Conservation (phyloP, 2,888 invertebrate species). For the Molanna angustata region DNA sequence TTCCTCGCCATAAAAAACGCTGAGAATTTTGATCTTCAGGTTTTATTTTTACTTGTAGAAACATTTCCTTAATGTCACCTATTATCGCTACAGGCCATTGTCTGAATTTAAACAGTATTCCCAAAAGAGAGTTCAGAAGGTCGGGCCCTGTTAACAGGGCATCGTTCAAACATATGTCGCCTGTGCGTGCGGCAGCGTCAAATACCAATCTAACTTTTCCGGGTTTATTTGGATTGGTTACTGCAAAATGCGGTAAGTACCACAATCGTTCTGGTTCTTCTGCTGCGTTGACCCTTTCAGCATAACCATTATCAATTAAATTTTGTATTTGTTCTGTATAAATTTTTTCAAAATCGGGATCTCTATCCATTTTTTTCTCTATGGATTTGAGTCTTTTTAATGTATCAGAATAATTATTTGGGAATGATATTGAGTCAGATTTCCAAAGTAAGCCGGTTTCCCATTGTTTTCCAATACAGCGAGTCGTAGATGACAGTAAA, state of each 20-base stretch:
- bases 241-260: conserved; percentile 35
- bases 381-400: conserved; percentile 19
- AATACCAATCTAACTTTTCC: conserved; percentile 35
- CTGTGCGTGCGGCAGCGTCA: conserved; percentile 34
- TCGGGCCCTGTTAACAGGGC: conserved; percentile 37
- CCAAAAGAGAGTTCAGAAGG: conserved; percentile 34
- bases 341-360: conserved; percentile 19
- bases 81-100: conserved; percentile 36
- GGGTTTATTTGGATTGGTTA: conserved; percentile 33
- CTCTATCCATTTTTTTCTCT: conserved; percentile 25
- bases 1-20: not conserved
- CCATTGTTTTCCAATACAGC: conserved; percentile 2
- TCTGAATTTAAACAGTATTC: conserved; percentile 38
- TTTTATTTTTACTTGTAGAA: conserved; percentile 1
- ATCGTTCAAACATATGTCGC: conserved; percentile 33
- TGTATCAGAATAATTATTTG: conserved; percentile 18
- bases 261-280: conserved; percentile 20
- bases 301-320: conserved; percentile 22
- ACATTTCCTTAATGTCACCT: conserved; percentile 23
- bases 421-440: conserved; percentile 11
- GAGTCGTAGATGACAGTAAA: not conserved
- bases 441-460: conserved; percentile 30
- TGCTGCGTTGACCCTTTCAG: not conserved
- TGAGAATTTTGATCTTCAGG: not conserved
- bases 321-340: conserved; percentile 24